Evolutionary conservation across 1,140 invertebrate genomes (phyloP), one percentile per base, ranked within the genome.

Genomic region (Plectrocnemia conspersa): DNA sequence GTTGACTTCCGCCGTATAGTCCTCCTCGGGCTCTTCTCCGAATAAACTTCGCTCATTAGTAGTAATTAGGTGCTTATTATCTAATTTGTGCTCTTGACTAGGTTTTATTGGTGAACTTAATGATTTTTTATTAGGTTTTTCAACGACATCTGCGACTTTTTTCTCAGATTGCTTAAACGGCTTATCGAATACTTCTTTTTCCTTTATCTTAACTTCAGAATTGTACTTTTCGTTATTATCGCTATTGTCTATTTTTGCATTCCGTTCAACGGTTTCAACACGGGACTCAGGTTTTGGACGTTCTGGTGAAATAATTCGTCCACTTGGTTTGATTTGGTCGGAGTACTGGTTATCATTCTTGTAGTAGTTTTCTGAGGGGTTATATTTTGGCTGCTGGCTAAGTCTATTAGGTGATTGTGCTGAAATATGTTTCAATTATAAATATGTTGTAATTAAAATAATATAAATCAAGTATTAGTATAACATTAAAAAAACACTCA

Each of bases 271-370:
- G n/a, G 11, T 23, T 38, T 44, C 35, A 4, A 22, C 35, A 59
- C 40, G 21, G 58, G 58, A 35, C 53, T 59, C 32, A 46, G 27
- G 11, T 24, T 4, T 9, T 45, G 48, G 13, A 23, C 41, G 27
- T 49, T 36, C 44, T 15, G 21, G 23, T 24, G 44, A 33, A 36
- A 45, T 13, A 13, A 27, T 29, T 47, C 33, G 9, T 24, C 27
- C 38, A 16, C 52, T 46, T n/a, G 18, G 24, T 19, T 27, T 18
- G 11, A 15, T 50, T 54, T 61, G 27, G 50, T 25, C 9, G 58
- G 54, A 4, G 54, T 56, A 32, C 54, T 61, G 13, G 58, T 61
- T 44, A 19, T 41, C 58, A 56, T 48, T 55, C 35, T 52, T 21
- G 13, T 47, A 13, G 29, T 23, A 3, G 25, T 13, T 18, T 11